Evolutionary conservation across 2,888 invertebrate species (phyloP).

Genomic region (Automeris io): DNA sequence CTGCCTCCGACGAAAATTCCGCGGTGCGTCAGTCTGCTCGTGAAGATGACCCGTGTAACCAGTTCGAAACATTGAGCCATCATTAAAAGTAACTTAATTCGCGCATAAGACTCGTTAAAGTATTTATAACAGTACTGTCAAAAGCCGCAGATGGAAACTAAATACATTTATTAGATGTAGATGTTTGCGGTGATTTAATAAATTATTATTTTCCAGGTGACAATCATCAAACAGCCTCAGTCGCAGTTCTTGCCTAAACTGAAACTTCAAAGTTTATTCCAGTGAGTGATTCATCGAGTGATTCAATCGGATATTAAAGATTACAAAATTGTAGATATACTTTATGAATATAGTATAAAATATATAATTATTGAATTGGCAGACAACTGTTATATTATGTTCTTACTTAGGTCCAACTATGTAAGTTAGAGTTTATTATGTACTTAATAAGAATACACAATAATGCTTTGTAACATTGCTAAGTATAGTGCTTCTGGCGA

Average conservation of each 20-base stretch:
- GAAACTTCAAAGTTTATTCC: constrained; percentile 66
- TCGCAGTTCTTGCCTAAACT: constrained; percentile 59
- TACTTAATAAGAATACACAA: constrained; percentile 3
- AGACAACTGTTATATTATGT: constrained; percentile 2
- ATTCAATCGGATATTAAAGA: not conserved
- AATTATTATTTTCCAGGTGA: constrained; percentile 44
- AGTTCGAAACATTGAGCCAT: too few relatives aligned
- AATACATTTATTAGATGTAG: too few relatives aligned
- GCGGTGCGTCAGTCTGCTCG: too few relatives aligned
- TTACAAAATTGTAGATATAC: not conserved
- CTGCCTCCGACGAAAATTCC: too few relatives aligned
- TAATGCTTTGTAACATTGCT: constrained; percentile 7
- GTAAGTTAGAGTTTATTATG: constrained; percentile 16
- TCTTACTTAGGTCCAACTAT: constrained; percentile 40
- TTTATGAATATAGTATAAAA: not conserved
- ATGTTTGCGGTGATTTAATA: not conserved
- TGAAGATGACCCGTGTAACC: too few relatives aligned
- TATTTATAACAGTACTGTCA: too few relatives aligned
- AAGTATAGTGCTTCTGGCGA: too few relatives aligned
- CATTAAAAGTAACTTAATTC: too few relatives aligned
- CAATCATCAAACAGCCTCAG: constrained; percentile 47
- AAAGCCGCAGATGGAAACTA: too few relatives aligned
- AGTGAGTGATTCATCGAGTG: constrained; percentile 32
- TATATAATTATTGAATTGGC: constrained; percentile 4
- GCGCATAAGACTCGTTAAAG: too few relatives aligned